Conservation (phyloP, 2,113 vertebrate species). For the Excalfactoria chinensis region DNA sequence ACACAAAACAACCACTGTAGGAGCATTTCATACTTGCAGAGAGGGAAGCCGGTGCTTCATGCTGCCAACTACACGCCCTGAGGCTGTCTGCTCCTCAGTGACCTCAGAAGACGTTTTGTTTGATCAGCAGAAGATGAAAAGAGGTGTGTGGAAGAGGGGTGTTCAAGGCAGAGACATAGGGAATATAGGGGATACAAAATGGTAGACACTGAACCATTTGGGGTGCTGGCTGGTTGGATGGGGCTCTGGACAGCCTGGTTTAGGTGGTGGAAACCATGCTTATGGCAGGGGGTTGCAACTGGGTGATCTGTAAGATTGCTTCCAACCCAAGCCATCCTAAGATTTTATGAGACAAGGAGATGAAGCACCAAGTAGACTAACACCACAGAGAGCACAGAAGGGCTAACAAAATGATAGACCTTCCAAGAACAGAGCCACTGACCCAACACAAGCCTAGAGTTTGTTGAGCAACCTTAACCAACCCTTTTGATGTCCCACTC, state of each 20-base stretch:
- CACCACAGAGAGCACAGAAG: not conserved
- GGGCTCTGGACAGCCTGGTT: too few species aligned
- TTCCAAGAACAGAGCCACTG: not conserved
- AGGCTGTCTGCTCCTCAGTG: constrained; percentile 5
- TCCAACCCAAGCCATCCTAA: not conserved
- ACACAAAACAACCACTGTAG: not conserved
- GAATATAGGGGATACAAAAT: not conserved
- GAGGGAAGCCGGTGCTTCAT: not conserved
- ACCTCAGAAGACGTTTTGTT: constrained; percentile 52
- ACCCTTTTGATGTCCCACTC: not conserved
- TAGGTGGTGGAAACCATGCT: too few species aligned
- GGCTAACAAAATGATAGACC: not conserved
- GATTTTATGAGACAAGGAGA: not conserved
- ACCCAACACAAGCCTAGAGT: not conserved
- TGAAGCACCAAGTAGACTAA: not conserved
- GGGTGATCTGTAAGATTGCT: not conserved
- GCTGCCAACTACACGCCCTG: not conserved
- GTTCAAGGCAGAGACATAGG: not conserved
- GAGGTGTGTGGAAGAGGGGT: not conserved
- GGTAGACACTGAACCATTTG: not conserved
- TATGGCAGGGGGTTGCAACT: not conserved
- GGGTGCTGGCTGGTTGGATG: not conserved
- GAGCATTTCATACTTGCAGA: not conserved
- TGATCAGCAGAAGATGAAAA: constrained; percentile 64
- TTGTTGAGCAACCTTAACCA: not conserved